These are phyloP conservation scores for Aphelinus certus DNA, from an alignment of 1,140 invertebrate genomes.

Conservation along the genomic window DNA sequence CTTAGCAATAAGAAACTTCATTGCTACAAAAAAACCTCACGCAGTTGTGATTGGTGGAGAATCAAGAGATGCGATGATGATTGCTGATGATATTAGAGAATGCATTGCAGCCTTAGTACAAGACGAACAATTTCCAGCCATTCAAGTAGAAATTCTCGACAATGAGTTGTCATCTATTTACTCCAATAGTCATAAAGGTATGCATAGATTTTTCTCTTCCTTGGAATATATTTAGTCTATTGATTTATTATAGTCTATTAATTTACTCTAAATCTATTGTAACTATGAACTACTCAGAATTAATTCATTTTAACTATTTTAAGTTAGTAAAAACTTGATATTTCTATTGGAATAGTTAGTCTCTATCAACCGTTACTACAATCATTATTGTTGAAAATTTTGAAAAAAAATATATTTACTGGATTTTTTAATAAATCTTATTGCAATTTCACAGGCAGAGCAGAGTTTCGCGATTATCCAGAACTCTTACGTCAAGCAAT, in stretches of 20 bases:
- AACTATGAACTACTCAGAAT: too few species aligned
- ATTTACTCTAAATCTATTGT: too few species aligned
- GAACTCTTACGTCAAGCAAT: conserved; percentile 88
- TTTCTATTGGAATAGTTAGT: neutral
- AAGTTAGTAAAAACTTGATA: too few species aligned
- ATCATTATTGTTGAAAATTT: neutral
- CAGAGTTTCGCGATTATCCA: conserved; percentile 93
- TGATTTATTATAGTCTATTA: too few species aligned
- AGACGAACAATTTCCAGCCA: conserved; percentile 87
- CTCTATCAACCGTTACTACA: neutral
- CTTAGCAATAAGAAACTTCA: conserved; percentile 84
- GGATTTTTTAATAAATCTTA: too few species aligned
- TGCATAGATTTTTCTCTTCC: too few species aligned
- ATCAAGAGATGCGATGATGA: conserved; percentile 85
- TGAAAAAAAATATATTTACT: too few species aligned
- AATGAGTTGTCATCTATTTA: conserved; percentile 93
- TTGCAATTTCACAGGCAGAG: conserved; percentile 51
- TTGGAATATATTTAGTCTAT: too few species aligned
- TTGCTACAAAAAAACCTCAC: conserved; percentile 92
- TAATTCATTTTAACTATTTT: too few species aligned
- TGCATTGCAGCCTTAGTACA: conserved; percentile 80
- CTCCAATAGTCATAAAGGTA: conserved; percentile 88
- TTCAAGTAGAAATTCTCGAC: conserved; percentile 91
- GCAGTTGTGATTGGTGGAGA: conserved; percentile 91
- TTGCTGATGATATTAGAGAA: conserved; percentile 85